These are phyloP conservation scores for Talpa occidentalis DNA, from an alignment of 2,113 vertebrate genomes.

Conservation along the genomic window DNA sequence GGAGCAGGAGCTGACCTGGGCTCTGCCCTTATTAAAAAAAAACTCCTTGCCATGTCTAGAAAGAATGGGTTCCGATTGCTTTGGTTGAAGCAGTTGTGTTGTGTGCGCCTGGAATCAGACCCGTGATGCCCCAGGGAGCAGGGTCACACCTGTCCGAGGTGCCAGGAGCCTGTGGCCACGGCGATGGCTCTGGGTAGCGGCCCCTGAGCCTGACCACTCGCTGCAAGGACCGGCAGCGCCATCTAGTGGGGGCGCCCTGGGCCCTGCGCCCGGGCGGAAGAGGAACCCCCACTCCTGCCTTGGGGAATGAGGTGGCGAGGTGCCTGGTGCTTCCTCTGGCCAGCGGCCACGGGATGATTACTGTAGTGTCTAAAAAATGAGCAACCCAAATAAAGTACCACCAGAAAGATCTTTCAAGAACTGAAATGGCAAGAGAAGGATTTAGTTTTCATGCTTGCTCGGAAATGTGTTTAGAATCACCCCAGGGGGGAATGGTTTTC, in stretches of 20 bases:
- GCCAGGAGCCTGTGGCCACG: not conserved
- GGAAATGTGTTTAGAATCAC: constrained; percentile 70
- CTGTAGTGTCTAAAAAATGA: constrained; percentile 79
- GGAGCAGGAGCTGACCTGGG: not conserved
- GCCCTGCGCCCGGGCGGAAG: not conserved
- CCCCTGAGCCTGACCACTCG: fast-evolving
- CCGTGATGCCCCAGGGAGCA: not conserved
- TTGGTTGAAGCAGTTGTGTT: not conserved
- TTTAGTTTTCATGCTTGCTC: constrained; percentile 50
- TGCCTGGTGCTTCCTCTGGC: constrained; percentile 58
- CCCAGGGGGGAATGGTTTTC: not conserved
- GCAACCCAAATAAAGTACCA: constrained; percentile 66
- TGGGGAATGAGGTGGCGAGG: constrained; percentile 40
- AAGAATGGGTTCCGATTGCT: not conserved
- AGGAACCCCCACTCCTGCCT: constrained; percentile 33
- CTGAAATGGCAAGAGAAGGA: constrained; percentile 29
- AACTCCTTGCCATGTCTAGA: not conserved
- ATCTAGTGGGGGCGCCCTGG: constrained; percentile 81
- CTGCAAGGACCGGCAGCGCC: constrained; percentile 84
- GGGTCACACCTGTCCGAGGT: not conserved
- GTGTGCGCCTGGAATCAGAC: not conserved
- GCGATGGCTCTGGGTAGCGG: too few species aligned
- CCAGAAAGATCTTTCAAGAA: constrained; percentile 55
- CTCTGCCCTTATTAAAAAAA: not conserved
- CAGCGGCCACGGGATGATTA: constrained; percentile 79